phyloP scores from a whole-genome alignment of 2,113 vertebrate genomes.

The Apodemus speciosus region DNA sequence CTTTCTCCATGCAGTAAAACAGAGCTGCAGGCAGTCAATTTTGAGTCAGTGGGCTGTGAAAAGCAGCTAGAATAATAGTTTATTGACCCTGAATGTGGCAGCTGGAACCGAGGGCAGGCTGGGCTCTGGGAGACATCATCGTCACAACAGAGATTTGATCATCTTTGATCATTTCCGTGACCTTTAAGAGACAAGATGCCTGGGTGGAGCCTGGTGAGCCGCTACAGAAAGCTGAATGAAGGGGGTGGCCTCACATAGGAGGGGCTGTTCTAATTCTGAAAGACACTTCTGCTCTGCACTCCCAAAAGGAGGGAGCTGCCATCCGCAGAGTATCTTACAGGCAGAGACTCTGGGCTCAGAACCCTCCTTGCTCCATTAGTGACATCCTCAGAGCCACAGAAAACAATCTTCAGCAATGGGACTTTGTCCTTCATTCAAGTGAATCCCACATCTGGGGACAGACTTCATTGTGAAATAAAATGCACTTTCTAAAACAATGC shows the following conservation, averaged over 20 bases:
- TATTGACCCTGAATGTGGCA: constrained; percentile 90
- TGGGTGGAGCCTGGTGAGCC: not conserved
- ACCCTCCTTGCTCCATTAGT: not conserved
- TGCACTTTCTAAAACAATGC: constrained; percentile 29
- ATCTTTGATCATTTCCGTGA: constrained; percentile 77
- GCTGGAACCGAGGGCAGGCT: constrained; percentile 84
- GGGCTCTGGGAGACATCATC: constrained; percentile 49
- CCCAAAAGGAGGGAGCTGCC: fast-evolving
- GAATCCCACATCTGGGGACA: constrained; percentile 55
- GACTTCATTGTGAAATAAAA: constrained; percentile 62
- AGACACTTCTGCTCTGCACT: fast-evolving
- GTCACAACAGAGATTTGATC: constrained; percentile 68
- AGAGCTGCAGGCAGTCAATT: constrained; percentile 92
- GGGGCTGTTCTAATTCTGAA: too few relatives aligned
- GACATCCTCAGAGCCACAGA: not conserved
- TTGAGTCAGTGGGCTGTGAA: constrained; percentile 90
- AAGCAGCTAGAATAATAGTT: constrained; percentile 92
- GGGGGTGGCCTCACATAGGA: not conserved
- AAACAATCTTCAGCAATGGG: not conserved
- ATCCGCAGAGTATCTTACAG: fast-evolving
- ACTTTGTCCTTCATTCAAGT: not conserved
- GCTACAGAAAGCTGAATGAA: not conserved
- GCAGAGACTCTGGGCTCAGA: not conserved
- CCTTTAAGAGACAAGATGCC: constrained; percentile 70
- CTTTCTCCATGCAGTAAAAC: constrained; percentile 76